Percentiles rank a stretch among this genome's conserved stretches.
Evolutionary conservation across 2,113 vertebrate species (phyloP).

Genomic region (Oreochromis aureus): DNA sequence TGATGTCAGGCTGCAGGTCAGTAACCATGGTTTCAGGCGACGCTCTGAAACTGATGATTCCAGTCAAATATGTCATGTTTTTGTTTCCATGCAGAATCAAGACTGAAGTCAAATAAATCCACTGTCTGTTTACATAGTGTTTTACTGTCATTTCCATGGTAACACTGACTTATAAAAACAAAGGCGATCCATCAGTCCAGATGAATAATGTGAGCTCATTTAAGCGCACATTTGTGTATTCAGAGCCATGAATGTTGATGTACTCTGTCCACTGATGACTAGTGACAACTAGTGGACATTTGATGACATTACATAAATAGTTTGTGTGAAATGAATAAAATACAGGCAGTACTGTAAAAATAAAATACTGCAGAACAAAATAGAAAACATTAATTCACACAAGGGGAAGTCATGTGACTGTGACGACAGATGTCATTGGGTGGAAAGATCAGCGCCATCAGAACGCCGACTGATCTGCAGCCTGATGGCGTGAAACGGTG

Average conservation of each 20-base stretch:
- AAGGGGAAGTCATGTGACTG: background rate
- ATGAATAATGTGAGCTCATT: background rate
- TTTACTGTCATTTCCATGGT: background rate
- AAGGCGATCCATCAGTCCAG: background rate
- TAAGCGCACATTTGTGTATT: background rate
- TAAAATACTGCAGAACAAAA: background rate
- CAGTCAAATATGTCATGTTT: background rate
- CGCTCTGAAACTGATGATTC: background rate
- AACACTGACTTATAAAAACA: background rate
- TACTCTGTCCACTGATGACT: background rate
- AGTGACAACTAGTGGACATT: background rate
- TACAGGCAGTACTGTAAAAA: background rate
- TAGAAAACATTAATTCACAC: accelerated
- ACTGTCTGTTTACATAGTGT: background rate
- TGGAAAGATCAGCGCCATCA: background rate
- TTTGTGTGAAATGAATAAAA: background rate
- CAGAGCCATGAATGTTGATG: background rate
- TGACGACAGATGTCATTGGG: background rate
- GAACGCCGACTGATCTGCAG: background rate
- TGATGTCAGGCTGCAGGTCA: background rate
- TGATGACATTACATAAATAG: background rate
- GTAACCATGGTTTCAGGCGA: background rate
- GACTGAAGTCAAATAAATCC: background rate
- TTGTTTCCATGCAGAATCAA: background rate
- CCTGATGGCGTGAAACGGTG: background rate